A percentile compares a stretch with the other conserved stretches of the same genome.
Conservation (phyloP, 2,113 vertebrate species). For the Sciurus niger region DNA sequence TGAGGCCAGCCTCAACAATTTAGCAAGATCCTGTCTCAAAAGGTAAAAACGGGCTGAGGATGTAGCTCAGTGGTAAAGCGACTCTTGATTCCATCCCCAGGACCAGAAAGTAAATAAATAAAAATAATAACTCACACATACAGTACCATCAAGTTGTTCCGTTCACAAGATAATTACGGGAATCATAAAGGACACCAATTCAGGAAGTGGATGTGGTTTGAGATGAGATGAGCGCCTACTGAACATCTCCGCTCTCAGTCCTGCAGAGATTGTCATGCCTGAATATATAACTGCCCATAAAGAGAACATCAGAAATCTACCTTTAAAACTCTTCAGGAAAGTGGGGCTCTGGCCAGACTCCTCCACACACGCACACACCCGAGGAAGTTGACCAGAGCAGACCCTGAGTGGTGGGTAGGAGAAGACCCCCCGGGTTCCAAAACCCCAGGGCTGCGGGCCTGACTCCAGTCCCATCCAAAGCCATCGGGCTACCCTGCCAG, state of each 20-base stretch:
- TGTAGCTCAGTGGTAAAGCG: too few relatives aligned
- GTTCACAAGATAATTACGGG: not conserved
- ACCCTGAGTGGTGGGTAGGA: not conserved
- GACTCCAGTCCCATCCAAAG: not conserved
- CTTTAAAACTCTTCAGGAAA: not conserved
- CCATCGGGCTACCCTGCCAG: not conserved
- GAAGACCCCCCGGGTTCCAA: not conserved
- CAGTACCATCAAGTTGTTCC: not conserved
- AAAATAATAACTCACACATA: not conserved
- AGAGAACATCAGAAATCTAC: not conserved
- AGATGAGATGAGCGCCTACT: not conserved
- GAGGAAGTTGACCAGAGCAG: not conserved
- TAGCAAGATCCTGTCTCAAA: too few relatives aligned
- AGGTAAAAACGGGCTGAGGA: too few relatives aligned
- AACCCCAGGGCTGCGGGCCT: not conserved
- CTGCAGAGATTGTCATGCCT: not conserved
- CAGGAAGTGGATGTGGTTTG: not conserved
- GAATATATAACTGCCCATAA: not conserved
- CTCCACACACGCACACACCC: fast-evolving
- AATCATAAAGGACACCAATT: not conserved
- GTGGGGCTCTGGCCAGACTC: not conserved
- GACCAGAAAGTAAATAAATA: too few relatives aligned
- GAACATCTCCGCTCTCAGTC: not conserved
- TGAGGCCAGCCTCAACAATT: too few relatives aligned
- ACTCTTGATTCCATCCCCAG: too few relatives aligned